phyloP scores from a whole-genome alignment of 2,888 invertebrate genomes.

The Anodontia alba region DNA sequence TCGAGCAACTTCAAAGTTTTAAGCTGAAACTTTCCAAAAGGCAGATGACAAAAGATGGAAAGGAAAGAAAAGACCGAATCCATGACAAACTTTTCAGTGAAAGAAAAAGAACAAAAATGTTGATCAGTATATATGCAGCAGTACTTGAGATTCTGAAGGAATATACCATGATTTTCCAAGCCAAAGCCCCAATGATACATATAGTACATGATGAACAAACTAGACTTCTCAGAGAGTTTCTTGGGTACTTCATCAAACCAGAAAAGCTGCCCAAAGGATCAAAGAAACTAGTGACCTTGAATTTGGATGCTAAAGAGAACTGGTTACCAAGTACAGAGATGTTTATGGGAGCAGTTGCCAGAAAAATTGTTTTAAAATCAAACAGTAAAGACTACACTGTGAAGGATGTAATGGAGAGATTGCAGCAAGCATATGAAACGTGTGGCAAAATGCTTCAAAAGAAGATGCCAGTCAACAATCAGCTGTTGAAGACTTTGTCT shows the following conservation, averaged over 20 bases:
- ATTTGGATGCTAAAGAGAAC: conserved; percentile 5
- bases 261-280: conserved; percentile 24
- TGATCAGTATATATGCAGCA: neutral
- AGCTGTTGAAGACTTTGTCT: conserved; percentile 34
- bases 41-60: conserved; percentile 39
- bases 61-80: conserved; percentile 37
- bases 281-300: conserved; percentile 26
- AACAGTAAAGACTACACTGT: conserved; percentile 7
- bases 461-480: conserved; percentile 57
- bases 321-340: conserved; percentile 20
- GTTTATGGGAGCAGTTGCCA: conserved; percentile 24
- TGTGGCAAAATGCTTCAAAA: conserved; percentile 7
- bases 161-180: neutral
- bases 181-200: conserved; percentile 37
- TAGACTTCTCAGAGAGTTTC: conserved; percentile 23
- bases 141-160: neutral
- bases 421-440: conserved; percentile 11
- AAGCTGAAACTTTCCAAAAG: conserved; percentile 18
- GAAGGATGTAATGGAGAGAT: conserved; percentile 1
- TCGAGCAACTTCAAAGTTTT: conserved; percentile 19
- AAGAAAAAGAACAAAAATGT: conserved; percentile 23
- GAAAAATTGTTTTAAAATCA: neutral
- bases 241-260: conserved; percentile 40
- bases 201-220: conserved; percentile 42
- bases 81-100: conserved; percentile 21